A percentile compares a stretch with the other conserved stretches of the same genome.
These are phyloP conservation scores for Hoplostethus mediterraneus DNA, from an alignment of 2,797 vertebrate species.

Conservation along the genomic window DNA sequence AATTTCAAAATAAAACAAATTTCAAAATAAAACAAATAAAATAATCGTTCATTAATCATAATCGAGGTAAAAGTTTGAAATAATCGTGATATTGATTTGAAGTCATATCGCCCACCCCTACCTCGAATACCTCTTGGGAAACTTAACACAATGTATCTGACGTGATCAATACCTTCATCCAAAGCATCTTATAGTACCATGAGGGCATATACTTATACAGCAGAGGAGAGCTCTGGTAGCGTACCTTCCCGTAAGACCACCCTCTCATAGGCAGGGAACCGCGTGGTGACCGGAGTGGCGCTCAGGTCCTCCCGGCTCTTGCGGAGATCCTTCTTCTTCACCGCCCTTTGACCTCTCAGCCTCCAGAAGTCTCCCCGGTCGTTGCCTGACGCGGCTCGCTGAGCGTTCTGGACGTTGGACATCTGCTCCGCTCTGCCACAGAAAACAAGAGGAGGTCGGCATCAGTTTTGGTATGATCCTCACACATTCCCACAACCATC, in stretches of 20 bases:
- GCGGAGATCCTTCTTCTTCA: slow-evolving; percentile 93
- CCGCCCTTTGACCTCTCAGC: slow-evolving; percentile 93
- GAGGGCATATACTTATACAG: no score
- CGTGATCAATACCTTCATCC: no score
- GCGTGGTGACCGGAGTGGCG: slow-evolving; percentile 86
- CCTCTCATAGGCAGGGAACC: slow-evolving; percentile 95
- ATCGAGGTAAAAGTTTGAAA: no score
- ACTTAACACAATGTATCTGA: no score
- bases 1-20: no score
- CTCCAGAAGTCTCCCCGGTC: slow-evolving; percentile 98
- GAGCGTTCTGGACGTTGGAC: slow-evolving; percentile 94
- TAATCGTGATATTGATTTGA: no score
- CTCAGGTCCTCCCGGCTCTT: slow-evolving; percentile 95
- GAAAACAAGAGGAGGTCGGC: slow-evolving; percentile 1
- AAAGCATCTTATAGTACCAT: no score
- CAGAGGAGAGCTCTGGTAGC: not conserved
- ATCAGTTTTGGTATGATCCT: no score
- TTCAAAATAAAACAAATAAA: no score
- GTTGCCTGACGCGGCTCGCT: slow-evolving; percentile 87
- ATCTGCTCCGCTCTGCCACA: slow-evolving; percentile 93
- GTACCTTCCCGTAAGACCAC: slow-evolving; percentile 94
- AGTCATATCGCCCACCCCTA: no score
- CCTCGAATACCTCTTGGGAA: not conserved
- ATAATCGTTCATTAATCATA: no score
- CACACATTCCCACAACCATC: no score